Conservation (phyloP, 2,888 invertebrate genomes). For the Steinernema carpocapsae region DNA sequence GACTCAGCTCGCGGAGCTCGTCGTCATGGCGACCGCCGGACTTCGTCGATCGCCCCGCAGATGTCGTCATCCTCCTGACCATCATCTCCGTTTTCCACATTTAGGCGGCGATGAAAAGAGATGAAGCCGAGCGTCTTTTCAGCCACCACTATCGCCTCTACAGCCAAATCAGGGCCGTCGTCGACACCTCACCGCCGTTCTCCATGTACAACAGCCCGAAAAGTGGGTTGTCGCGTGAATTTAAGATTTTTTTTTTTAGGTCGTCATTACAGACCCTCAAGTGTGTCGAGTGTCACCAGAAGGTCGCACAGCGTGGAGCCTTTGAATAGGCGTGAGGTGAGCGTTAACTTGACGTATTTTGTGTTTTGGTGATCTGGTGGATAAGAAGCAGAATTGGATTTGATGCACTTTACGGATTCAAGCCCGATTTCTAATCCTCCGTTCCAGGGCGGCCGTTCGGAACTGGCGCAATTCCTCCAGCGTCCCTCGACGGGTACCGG, state of each 20-base stretch:
- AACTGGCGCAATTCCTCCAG: constrained; percentile 22
- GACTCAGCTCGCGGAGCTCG: too few relatives aligned
- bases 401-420: neutral
- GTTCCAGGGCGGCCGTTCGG: constrained; percentile 18
- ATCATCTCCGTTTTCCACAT: neutral
- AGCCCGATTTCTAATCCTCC: neutral
- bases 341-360: too few relatives aligned
- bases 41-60: neutral
- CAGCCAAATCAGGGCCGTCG: constrained; percentile 39
- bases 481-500: constrained; percentile 15
- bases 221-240: constrained; percentile 39
- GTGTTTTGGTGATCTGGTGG: too few relatives aligned
- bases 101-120: constrained; percentile 41
- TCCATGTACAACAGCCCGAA: constrained; percentile 46
- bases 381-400: too few relatives aligned
- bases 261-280: constrained; percentile 11
- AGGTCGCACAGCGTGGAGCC: constrained; percentile 19
- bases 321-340: neutral
- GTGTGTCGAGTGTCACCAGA: neutral
- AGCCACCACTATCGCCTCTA: constrained; percentile 45
- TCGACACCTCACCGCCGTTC: constrained; percentile 41
- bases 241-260: neutral
- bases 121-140: constrained; percentile 44
- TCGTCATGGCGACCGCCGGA: neutral
- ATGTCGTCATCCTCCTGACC: constrained; percentile 4